Percentiles rank a stretch among this genome's conserved stretches.
These are phyloP conservation scores for Philaenus spumarius DNA, from an alignment of 1,140 invertebrate species.

Conservation along the genomic window DNA sequence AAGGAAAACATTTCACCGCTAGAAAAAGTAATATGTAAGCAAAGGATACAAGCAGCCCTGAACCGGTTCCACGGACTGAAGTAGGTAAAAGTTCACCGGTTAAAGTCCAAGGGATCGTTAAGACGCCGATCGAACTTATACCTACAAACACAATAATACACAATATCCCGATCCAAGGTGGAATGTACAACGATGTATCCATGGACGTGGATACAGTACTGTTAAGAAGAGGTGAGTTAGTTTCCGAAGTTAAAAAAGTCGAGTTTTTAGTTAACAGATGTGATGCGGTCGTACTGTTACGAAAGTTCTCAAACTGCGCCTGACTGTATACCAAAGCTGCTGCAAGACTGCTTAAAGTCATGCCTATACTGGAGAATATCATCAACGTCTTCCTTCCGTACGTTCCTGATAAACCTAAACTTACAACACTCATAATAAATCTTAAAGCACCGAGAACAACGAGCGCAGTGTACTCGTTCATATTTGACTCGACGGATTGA, in stretches of 20 bases:
- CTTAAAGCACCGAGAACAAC: slow-evolving; percentile 45
- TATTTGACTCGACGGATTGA: slow-evolving; percentile 38
- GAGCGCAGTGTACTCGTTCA: slow-evolving; percentile 43
- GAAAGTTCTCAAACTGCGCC: too few species aligned
- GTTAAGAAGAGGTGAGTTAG: too few species aligned
- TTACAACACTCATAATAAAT: slow-evolving; percentile 45
- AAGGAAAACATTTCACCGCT: slow-evolving; percentile 54
- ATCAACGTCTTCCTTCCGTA: slow-evolving; percentile 45
- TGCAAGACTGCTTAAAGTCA: slow-evolving; percentile 34
- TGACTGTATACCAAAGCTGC: background rate
- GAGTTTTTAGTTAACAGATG: too few species aligned
- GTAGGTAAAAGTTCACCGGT: slow-evolving; percentile 42
- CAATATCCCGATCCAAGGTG: slow-evolving; percentile 24
- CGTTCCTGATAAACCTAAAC: slow-evolving; percentile 44
- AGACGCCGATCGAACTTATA: slow-evolving; percentile 46
- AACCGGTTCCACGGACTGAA: slow-evolving; percentile 43
- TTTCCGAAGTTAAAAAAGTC: too few species aligned
- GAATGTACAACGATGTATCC: background rate
- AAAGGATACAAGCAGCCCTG: slow-evolving; percentile 48
- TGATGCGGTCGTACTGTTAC: too few species aligned
- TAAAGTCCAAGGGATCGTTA: slow-evolving; percentile 57
- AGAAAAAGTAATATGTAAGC: slow-evolving; percentile 59
- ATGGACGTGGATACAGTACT: too few species aligned
- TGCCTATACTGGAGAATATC: slow-evolving; percentile 47
- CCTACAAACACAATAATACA: slow-evolving; percentile 46